A percentile compares a stretch with the other conserved stretches of the same genome.
Conservation (phyloP, 1,140 invertebrate genomes). For the Halyomorpha halys region DNA sequence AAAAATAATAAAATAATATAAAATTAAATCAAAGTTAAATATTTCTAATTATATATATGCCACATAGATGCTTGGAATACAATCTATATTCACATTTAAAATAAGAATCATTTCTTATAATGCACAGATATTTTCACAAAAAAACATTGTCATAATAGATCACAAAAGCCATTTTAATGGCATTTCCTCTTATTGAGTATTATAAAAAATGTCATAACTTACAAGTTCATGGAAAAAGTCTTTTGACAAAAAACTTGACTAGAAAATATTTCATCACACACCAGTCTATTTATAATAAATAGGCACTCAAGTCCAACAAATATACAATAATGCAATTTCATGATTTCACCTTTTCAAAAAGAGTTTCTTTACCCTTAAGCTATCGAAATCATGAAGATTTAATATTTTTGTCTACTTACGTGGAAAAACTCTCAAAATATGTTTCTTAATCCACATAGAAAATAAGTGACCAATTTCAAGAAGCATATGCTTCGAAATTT, state of each 20-base stretch:
- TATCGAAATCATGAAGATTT: too few relatives aligned
- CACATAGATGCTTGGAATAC: neutral
- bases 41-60: neutral
- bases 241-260: constrained; percentile 8
- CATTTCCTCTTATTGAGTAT: neutral
- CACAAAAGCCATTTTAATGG: neutral
- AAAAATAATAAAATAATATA: neutral
- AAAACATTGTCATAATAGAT: constrained; percentile 4
- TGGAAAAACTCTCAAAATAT: constrained; percentile 5
- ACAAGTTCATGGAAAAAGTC: constrained; percentile 9
- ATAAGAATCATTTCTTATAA: constrained; percentile 2
- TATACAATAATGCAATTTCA: neutral
- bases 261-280: constrained; percentile 9
- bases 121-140: constrained; percentile 7
- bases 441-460: constrained; percentile 6
- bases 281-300: constrained; percentile 15
- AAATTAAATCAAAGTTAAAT: neutral
- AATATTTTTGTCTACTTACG: neutral
- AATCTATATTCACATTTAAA: neutral
- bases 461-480: constrained; percentile 9
- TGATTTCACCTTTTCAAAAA: neutral
- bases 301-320: constrained; percentile 11
- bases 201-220: constrained; percentile 9
- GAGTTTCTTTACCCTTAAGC: neutral
- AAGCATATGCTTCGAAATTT: constrained; percentile 8